These are phyloP conservation scores for Helarctos malayanus DNA, from an alignment of 2,797 vertebrate species.

Conservation along the genomic window DNA sequence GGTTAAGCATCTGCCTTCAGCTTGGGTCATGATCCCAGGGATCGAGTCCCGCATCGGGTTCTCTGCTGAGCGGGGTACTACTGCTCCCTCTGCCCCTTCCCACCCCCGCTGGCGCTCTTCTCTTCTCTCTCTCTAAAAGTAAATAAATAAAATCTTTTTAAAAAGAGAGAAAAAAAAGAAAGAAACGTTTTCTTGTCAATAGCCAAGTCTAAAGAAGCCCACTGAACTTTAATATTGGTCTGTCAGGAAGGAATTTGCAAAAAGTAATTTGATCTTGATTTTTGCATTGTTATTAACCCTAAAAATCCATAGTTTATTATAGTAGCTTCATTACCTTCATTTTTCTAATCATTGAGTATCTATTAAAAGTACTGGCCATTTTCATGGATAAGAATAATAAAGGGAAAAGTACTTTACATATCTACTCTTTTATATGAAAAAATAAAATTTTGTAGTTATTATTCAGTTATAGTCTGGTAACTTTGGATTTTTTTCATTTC, in stretches of 20 bases:
- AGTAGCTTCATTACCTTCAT: neutral
- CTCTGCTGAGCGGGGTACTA: too few relatives aligned
- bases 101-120: too few relatives aligned
- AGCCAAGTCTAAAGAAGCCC: neutral
- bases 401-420: neutral
- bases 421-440: neutral
- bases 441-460: neutral
- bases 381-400: neutral
- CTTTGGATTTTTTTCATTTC: neutral
- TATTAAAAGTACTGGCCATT: neutral
- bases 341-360: neutral
- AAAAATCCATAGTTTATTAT: neutral
- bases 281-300: neutral
- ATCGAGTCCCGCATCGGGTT: too few relatives aligned
- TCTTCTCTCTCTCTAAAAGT: too few relatives aligned
- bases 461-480: neutral
- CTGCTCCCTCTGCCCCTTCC: too few relatives aligned
- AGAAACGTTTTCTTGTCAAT: neutral
- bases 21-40: too few relatives aligned
- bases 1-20: too few relatives aligned
- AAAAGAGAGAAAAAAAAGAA: neutral
- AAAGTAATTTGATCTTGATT: conserved; percentile 7
- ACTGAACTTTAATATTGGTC: conserved; percentile 30
- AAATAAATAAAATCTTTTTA: too few relatives aligned
- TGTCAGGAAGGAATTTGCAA: neutral